These are phyloP conservation scores for Phalacrocorax carbo DNA, from an alignment of 2,113 vertebrate species.

Conservation along the genomic window DNA sequence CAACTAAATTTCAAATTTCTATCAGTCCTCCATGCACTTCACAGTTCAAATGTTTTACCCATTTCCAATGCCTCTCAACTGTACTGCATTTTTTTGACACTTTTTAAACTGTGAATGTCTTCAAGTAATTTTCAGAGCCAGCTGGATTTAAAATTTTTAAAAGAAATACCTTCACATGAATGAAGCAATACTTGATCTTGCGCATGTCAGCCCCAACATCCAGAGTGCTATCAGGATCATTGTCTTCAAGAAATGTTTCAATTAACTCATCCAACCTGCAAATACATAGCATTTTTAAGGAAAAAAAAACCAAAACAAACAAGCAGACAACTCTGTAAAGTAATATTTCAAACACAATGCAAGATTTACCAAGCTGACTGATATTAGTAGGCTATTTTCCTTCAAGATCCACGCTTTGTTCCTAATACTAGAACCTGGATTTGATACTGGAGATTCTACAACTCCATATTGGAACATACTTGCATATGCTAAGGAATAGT, in stretches of 20 bases:
- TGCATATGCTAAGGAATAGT: not conserved
- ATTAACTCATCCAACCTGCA: conserved; percentile 83
- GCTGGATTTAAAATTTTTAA: not conserved
- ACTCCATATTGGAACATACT: not conserved
- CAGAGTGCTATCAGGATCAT: conserved; percentile 80
- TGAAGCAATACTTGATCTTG: conserved; percentile 89
- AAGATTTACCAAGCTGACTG: not conserved
- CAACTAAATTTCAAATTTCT: not conserved
- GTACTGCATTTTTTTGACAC: not conserved
- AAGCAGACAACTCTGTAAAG: not conserved
- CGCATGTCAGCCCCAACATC: conserved; percentile 90
- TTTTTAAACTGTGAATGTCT: not conserved
- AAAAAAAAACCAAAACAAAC: not conserved
- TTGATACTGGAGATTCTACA: not conserved
- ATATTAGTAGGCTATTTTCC: not conserved
- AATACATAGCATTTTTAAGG: conserved; percentile 8
- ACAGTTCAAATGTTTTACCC: not conserved
- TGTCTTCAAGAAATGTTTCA: conserved; percentile 81
- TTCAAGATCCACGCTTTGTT: not conserved
- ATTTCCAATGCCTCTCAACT: not conserved
- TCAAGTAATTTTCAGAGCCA: not conserved
- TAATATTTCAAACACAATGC: not conserved
- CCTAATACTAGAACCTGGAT: not conserved
- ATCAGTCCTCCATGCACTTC: not conserved
- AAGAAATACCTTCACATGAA: conserved; percentile 83